These are phyloP conservation scores for Spilosoma lubricipeda DNA, from an alignment of 2,888 invertebrate species.

Conservation along the genomic window DNA sequence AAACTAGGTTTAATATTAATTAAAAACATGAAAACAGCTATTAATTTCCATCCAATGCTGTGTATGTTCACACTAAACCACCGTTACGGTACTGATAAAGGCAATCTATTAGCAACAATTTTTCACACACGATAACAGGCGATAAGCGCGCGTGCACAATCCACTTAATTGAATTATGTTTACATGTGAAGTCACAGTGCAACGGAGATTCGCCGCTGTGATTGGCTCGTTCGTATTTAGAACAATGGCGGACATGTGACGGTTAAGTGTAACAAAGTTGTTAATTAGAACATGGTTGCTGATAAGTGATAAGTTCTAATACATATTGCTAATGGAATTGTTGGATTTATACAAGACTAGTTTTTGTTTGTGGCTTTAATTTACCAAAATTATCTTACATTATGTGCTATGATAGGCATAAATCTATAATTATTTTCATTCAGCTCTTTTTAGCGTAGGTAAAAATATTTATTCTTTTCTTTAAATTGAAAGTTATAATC, in stretches of 20 bases:
- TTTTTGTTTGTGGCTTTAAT: not conserved
- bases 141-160: constrained; percentile 63
- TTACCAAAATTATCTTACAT: not conserved
- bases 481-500: no score
- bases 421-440: no score
- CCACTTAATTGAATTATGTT: constrained; percentile 83
- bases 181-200: constrained; percentile 59
- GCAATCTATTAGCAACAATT: constrained; percentile 69
- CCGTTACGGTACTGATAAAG: constrained; percentile 59
- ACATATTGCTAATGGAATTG: constrained; percentile 16
- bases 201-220: constrained; percentile 39
- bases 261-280: constrained; percentile 33
- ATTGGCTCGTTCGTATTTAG: constrained; percentile 70
- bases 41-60: constrained; percentile 45
- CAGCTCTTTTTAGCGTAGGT: no score
- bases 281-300: constrained; percentile 46
- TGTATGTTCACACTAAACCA: constrained; percentile 44
- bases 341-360: not conserved
- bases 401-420: not conserved
- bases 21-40: constrained; percentile 29
- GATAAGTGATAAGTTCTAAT: constrained; percentile 49
- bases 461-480: no score
- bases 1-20: constrained; percentile 28
- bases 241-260: constrained; percentile 71
- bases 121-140: constrained; percentile 64